A percentile compares a stretch with the other conserved stretches of the same genome.
These are phyloP conservation scores for Typhlichthys subterraneus DNA, from an alignment of 2,797 vertebrate species.

Conservation along the genomic window DNA sequence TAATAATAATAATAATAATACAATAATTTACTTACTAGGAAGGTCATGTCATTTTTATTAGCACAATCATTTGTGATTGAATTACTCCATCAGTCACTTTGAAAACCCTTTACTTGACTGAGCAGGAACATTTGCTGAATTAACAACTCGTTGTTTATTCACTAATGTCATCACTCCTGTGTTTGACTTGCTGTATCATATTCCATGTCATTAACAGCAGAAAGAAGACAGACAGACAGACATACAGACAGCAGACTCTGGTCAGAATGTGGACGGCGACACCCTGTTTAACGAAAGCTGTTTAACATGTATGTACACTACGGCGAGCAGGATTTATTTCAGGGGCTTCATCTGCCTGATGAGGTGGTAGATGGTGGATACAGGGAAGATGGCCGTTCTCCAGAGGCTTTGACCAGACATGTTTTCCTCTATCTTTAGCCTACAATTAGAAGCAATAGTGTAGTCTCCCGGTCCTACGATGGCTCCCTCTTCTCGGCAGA, in stretches of 20 bases:
- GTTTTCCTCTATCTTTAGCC: conserved; percentile 76
- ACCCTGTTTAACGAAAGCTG: conserved; percentile 70
- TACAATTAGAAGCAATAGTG: conserved; percentile 74
- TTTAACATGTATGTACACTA: conserved; percentile 70
- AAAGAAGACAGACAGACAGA: conserved; percentile 36
- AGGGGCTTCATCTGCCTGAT: conserved; percentile 67
- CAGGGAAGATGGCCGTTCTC: conserved; percentile 63
- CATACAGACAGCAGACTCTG: conserved; percentile 47
- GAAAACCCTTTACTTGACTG: not conserved
- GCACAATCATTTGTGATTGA: not conserved
- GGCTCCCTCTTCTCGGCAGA: conserved; percentile 75
- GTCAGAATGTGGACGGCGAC: conserved; percentile 65
- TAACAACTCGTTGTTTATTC: conserved; percentile 24
- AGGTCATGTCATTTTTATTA: no score
- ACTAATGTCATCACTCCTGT: conserved; percentile 31
- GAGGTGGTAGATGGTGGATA: conserved; percentile 65
- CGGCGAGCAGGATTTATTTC: conserved; percentile 66
- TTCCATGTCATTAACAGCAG: conserved; percentile 51
- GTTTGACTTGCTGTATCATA: conserved; percentile 21
- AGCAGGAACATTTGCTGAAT: conserved; percentile 26
- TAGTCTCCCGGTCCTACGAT: conserved; percentile 67
- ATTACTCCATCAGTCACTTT: not conserved
- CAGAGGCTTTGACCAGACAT: conserved; percentile 75
- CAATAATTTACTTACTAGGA: no score
- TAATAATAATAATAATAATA: no score